Evolutionary conservation across 2,888 invertebrate genomes (phyloP), one percentile per base, ranked within the genome.

Genomic region (Elegia similella): DNA sequence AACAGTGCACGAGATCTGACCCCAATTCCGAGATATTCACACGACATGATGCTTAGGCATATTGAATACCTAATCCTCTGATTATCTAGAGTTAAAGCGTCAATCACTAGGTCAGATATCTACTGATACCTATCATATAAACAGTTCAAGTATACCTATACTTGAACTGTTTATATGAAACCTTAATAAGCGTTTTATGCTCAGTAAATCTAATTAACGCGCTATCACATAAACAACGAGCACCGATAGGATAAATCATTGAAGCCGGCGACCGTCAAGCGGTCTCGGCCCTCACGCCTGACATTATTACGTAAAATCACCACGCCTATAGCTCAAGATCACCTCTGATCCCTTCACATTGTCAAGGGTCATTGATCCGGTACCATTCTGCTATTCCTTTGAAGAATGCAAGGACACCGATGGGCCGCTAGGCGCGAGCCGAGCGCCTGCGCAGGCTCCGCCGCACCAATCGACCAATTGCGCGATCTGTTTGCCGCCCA

Each of bases 381-480:
- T 84, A 85, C 82, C 78, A 79, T 78, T 82, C 73, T 82, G 82
- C 75, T 84, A 74, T 80, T 79, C 78, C 78, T 78, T 78, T 72
- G 73, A 86, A 86, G 87, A 87, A 88, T 88, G 87, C 88, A 87
- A 87, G 86, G 86, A 84, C 86, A 82, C 65, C 79, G 82, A 84
- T 84, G 82, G 76, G 69, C 74, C 76, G 76, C 66, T 72, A 76
- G 67, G 55, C 56, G 58, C 57, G 61, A 57, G 56, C 62, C n/a
- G n/a, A 59, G 48, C 59, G 57, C 60, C 48, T 44, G 63, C 58
- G 48, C 47, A 44, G 53, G 52, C 43, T 58, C 42, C 30, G 29
- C 38, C 30, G 46, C 32, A 52, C 56, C 57, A 55, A 7, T 16
- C 55, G 55, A 38, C 54, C 43, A 55, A 65, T 70, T 70, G 69